Percentiles rank a stretch among this genome's conserved stretches.
Evolutionary conservation across 1,140 invertebrate genomes (phyloP).

Genomic region (Neodiprion lecontei): DNA sequence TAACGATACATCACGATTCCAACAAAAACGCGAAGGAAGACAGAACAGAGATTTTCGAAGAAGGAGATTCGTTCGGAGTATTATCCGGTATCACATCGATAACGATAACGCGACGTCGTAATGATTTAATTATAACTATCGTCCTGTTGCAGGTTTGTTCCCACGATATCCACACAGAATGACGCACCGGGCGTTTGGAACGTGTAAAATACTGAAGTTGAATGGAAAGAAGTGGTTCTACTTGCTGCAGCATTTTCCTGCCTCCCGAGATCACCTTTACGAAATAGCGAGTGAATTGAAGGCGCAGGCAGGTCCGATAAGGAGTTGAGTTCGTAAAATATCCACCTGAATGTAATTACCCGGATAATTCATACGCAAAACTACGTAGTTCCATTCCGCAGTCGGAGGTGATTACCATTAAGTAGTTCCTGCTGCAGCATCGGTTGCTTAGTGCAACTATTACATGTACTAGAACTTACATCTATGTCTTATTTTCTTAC

Average conservation of each 20-base stretch:
- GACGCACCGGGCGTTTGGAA: slow-evolving; percentile 21
- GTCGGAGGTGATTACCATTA: too few relatives aligned
- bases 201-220: slow-evolving; percentile 25
- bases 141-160: background rate
- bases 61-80: background rate
- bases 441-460: too few relatives aligned
- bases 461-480: too few relatives aligned
- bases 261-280: slow-evolving; percentile 28
- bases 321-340: too few relatives aligned
- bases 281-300: background rate
- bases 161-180: slow-evolving; percentile 19
- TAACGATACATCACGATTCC: slow-evolving; percentile 12
- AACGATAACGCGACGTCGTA: background rate
- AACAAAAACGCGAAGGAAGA: background rate
- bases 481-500: too few relatives aligned
- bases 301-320: too few relatives aligned
- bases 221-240: slow-evolving; percentile 25
- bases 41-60: background rate
- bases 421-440: too few relatives aligned
- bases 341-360: too few relatives aligned
- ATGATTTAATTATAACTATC: background rate
- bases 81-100: background rate
- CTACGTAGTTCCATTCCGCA: too few relatives aligned
- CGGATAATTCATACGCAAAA: too few relatives aligned
- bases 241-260: slow-evolving; percentile 28